A percentile compares a stretch with the other conserved stretches of the same genome.
phyloP scores from a whole-genome alignment of 2,888 invertebrate species.

The Noctua fimbriata region DNA sequence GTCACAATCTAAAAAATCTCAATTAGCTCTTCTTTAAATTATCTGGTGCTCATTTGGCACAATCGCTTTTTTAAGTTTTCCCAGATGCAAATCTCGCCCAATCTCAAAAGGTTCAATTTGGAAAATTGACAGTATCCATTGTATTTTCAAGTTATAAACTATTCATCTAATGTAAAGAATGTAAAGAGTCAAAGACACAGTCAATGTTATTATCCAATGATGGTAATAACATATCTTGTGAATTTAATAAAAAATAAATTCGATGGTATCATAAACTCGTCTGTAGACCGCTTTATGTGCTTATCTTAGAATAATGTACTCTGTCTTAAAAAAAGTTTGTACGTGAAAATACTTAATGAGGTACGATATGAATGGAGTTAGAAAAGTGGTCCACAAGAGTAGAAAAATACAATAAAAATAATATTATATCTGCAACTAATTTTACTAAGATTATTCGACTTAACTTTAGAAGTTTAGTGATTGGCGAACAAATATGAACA shows the following conservation, averaged over 20 bases:
- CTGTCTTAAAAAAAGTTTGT: slow-evolving; percentile 41
- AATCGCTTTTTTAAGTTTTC: slow-evolving; percentile 2
- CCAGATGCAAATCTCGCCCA: slow-evolving; percentile 13
- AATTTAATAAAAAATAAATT: slow-evolving; percentile 4
- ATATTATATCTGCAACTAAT: slow-evolving; percentile 21
- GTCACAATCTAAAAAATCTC: slow-evolving; percentile 27
- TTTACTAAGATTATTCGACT: slow-evolving; percentile 2
- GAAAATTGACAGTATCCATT: not conserved
- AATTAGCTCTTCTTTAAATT: slow-evolving; percentile 8
- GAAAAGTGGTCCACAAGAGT: slow-evolving; percentile 52
- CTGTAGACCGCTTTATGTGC: slow-evolving; percentile 20
- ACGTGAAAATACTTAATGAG: slow-evolving; percentile 49
- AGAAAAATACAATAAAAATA: slow-evolving; percentile 21
- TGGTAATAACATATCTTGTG: not conserved
- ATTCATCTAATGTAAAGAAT: slow-evolving; percentile 31
- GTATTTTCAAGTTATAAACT: slow-evolving; percentile 26
- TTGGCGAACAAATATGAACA: not conserved
- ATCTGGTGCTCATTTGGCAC: slow-evolving; percentile 39
- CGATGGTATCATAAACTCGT: slow-evolving; percentile 19
- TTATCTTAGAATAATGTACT: slow-evolving; percentile 38
- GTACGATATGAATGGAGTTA: slow-evolving; percentile 48
- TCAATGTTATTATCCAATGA: not conserved
- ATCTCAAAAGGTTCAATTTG: slow-evolving; percentile 19
- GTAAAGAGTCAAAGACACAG: slow-evolving; percentile 31
- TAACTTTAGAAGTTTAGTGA: not conserved